Evolutionary conservation across 2,888 invertebrate species (phyloP).

Genomic region (Ochropleura leucogaster): DNA sequence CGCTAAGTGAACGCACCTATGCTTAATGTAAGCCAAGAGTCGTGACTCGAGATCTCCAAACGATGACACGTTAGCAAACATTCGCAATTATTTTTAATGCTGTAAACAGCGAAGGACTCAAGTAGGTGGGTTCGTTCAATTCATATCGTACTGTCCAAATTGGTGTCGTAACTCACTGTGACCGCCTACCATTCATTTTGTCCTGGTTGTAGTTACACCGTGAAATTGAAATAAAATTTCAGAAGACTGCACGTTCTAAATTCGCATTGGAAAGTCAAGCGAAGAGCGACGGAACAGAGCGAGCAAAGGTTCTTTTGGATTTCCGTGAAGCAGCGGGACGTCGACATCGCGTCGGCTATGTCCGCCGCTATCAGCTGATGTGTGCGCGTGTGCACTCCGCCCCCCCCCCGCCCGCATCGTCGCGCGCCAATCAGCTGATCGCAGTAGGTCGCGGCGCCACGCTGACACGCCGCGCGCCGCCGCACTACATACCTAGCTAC

Average conservation of each 20-base stretch:
- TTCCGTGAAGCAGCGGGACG: conserved; percentile 5
- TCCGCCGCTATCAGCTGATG: conserved; percentile 74
- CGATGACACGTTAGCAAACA: conserved; percentile 28
- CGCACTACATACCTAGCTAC: conserved; percentile 36
- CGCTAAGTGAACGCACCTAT: conserved; percentile 32
- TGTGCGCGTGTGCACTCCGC: conserved; percentile 63
- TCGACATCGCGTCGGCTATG: conserved; percentile 54
- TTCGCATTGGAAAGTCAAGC: not conserved
- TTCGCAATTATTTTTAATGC: conserved; percentile 18
- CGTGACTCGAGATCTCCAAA: conserved; percentile 29
- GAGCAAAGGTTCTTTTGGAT: not conserved
- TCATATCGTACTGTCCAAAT: conserved; percentile 30
- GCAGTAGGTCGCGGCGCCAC: conserved; percentile 77
- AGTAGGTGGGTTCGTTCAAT: conserved; percentile 13
- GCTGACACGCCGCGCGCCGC: conserved; percentile 46
- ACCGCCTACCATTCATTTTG: conserved; percentile 27
- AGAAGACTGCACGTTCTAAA: conserved; percentile 14
- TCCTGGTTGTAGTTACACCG: conserved; percentile 25
- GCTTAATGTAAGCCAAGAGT: conserved; percentile 6
- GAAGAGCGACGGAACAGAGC: not conserved
- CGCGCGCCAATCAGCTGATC: conserved; percentile 87
- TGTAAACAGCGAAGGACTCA: conserved; percentile 8
- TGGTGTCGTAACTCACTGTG: conserved; percentile 37
- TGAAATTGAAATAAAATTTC: conserved; percentile 41
- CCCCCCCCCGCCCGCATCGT: conserved; percentile 66